These are phyloP conservation scores for Amyelois transitella DNA, from an alignment of 1,140 invertebrate species.

Conservation along the genomic window DNA sequence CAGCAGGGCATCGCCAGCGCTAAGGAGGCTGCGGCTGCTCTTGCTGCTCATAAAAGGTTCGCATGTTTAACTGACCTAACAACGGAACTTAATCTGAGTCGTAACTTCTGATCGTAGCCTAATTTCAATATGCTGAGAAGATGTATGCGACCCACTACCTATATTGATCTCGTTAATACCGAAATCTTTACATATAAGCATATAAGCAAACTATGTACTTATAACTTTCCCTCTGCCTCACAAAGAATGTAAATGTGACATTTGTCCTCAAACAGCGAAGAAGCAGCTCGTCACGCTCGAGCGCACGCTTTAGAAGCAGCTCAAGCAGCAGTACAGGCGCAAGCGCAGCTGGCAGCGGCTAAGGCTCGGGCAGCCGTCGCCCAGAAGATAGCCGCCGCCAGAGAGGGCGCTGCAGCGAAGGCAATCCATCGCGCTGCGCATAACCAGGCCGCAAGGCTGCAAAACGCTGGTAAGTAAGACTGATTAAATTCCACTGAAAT, in stretches of 20 bases:
- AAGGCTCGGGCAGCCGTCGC: slow-evolving; percentile 59
- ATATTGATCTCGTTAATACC: too few relatives aligned
- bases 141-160: too few relatives aligned
- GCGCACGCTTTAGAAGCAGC: slow-evolving; percentile 57
- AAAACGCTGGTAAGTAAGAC: slow-evolving; percentile 50
- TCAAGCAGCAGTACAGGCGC: slow-evolving; percentile 55
- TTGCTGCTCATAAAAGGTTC: slow-evolving; percentile 61
- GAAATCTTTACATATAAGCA: too few relatives aligned
- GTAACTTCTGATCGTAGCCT: not conserved
- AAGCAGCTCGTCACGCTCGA: slow-evolving; percentile 50
- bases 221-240: too few relatives aligned
- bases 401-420: slow-evolving; percentile 57
- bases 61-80: not conserved
- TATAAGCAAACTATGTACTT: too few relatives aligned
- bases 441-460: slow-evolving; percentile 55
- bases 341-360: slow-evolving; percentile 54
- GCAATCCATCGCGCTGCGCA: slow-evolving; percentile 60
- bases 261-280: slow-evolving; percentile 35
- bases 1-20: slow-evolving; percentile 57
- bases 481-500: too few relatives aligned
- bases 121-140: not conserved
- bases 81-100: not conserved
- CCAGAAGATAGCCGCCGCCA: slow-evolving; percentile 56
- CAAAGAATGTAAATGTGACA: not conserved
- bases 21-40: slow-evolving; percentile 57